phyloP scores from a whole-genome alignment of 2,797 vertebrate genomes.

The Emys orbicularis region DNA sequence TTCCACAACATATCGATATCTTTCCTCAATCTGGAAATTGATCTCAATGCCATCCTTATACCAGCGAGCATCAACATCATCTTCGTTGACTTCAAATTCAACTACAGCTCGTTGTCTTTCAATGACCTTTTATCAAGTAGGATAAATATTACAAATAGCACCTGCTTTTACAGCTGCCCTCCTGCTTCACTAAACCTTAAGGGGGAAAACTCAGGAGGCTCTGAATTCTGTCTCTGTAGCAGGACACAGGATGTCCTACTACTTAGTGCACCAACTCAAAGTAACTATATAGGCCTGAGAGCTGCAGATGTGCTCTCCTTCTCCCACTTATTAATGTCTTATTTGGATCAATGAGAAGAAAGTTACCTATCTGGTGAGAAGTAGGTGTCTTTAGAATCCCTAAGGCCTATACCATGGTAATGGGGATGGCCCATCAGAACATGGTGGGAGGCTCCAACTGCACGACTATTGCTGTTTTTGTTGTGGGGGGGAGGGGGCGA shows the following conservation, averaged over 20 bases:
- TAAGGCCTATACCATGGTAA: not conserved
- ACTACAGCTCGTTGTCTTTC: constrained; percentile 89
- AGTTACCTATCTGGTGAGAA: not conserved
- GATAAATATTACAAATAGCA: constrained; percentile 11
- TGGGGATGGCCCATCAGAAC: not conserved
- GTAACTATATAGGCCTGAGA: not conserved
- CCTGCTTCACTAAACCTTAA: not conserved
- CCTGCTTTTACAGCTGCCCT: not conserved
- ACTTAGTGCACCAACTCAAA: not conserved
- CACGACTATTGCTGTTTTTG: not conserved
- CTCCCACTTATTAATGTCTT: not conserved
- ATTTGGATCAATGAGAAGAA: not conserved
- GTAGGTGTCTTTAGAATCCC: not conserved
- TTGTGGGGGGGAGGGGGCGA: fast-evolving
- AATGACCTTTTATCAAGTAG: constrained; percentile 82
- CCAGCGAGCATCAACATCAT: constrained; percentile 90
- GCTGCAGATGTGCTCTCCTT: not conserved
- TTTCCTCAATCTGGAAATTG: constrained; percentile 87
- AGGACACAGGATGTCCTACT: not conserved
- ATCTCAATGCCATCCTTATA: constrained; percentile 90
- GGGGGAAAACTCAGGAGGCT: not conserved
- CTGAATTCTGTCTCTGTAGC: not conserved
- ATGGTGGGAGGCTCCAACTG: too few species aligned
- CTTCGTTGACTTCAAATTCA: constrained; percentile 93
- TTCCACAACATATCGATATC: constrained; percentile 86